These are phyloP conservation scores for Diphyllodes magnificus DNA, from an alignment of 2,113 vertebrate genomes.

Conservation along the genomic window DNA sequence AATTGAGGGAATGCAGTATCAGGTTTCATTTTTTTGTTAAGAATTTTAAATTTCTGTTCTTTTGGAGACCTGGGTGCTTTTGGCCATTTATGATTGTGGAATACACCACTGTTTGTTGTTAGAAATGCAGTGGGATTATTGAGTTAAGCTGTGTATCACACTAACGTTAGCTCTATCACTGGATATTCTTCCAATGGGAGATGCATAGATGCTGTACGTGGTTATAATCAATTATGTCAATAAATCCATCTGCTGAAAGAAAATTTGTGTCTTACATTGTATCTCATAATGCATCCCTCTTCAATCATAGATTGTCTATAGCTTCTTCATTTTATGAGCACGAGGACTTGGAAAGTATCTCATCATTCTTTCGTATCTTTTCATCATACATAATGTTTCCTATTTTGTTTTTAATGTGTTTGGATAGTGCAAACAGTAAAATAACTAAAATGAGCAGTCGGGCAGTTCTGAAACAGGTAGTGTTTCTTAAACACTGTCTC, in stretches of 20 bases:
- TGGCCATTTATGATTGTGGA: not conserved
- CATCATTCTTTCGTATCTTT: not conserved
- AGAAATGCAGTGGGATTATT: conserved; percentile 16
- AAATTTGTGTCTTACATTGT: not conserved
- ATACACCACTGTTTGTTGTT: conserved; percentile 23
- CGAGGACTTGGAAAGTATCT: not conserved
- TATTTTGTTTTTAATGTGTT: not conserved
- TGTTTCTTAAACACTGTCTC: not conserved
- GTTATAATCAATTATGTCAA: conserved; percentile 66
- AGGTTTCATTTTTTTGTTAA: not conserved
- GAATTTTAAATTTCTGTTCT: not conserved
- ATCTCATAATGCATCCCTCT: not conserved
- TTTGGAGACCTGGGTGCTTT: not conserved
- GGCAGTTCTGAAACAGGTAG: not conserved
- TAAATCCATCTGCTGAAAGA: conserved; percentile 65
- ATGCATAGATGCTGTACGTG: conserved; percentile 66
- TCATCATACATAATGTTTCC: not conserved
- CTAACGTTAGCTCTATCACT: conserved; percentile 59
- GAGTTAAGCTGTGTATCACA: conserved; percentile 58
- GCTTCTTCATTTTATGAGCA: not conserved
- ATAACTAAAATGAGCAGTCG: accelerated
- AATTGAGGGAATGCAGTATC: not conserved
- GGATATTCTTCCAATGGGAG: conserved; percentile 73
- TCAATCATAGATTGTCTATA: not conserved
- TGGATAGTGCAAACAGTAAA: not conserved